These are phyloP conservation scores for Tolmerus cingulatus DNA, from an alignment of 2,888 invertebrate species.

Conservation along the genomic window DNA sequence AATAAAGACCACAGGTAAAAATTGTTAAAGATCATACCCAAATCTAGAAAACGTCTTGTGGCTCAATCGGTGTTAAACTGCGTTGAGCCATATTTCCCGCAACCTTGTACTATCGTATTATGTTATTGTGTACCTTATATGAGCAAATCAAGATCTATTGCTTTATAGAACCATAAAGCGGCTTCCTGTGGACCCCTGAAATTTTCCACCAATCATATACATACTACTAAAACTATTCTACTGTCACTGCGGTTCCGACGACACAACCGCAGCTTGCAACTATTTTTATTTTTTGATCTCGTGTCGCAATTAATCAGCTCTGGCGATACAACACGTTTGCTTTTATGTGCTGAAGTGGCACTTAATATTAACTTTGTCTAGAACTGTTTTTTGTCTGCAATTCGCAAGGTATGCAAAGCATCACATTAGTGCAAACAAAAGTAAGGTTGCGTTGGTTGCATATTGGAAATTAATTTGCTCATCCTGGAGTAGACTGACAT, in stretches of 20 bases:
- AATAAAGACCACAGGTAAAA: background rate
- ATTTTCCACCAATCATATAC: background rate
- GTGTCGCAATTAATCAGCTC: background rate
- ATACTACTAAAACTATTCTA: background rate
- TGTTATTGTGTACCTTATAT: background rate
- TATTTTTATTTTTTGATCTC: background rate
- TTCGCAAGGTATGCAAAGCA: background rate
- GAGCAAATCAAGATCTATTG: background rate
- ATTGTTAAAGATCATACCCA: background rate
- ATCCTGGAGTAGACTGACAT: background rate
- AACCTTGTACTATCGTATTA: background rate
- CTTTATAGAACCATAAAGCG: background rate
- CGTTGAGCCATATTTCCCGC: background rate
- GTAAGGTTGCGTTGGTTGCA: background rate
- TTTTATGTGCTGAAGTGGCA: background rate
- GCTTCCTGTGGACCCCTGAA: background rate
- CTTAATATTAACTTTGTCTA: background rate
- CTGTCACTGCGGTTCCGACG: background rate
- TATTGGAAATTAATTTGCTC: background rate
- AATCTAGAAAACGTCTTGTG: background rate
- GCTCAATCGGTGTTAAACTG: background rate
- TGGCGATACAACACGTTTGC: background rate
- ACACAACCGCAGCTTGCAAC: background rate
- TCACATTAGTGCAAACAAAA: background rate
- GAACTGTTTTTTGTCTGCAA: background rate